phyloP scores from a whole-genome alignment of 2,888 invertebrate species.

The Idaea biselata region DNA sequence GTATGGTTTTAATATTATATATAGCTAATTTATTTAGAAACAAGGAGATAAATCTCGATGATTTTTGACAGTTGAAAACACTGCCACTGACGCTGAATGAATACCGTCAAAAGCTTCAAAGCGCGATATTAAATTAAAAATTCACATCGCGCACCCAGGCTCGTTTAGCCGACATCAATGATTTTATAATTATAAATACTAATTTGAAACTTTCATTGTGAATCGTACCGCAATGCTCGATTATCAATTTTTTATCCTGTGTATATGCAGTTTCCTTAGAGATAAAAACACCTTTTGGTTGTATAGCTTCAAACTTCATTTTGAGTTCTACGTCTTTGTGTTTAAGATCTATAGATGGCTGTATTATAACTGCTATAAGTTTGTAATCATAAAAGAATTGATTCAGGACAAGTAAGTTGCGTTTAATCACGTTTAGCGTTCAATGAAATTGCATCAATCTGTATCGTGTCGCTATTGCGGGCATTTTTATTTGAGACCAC shows the following conservation, averaged over 20 bases:
- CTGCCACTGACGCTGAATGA: constrained; percentile 22
- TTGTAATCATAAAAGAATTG: constrained; percentile 45
- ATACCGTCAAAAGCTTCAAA: constrained; percentile 22
- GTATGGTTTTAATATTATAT: background rate
- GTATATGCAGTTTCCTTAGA: constrained; percentile 58
- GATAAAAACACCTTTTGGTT: constrained; percentile 36
- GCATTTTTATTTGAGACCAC: constrained; percentile 69
- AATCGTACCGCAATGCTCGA: constrained; percentile 60
- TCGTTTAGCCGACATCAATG: constrained; percentile 67
- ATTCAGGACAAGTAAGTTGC: constrained; percentile 56
- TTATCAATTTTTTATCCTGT: constrained; percentile 63
- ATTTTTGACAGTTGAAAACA: background rate
- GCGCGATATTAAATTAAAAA: constrained; percentile 49
- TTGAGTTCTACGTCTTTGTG: constrained; percentile 40
- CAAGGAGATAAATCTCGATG: background rate
- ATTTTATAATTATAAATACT: constrained; percentile 72
- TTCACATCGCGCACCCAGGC: constrained; percentile 60
- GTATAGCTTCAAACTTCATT: constrained; percentile 33
- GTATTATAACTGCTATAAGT: constrained; percentile 32
- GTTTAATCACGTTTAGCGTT: constrained; percentile 75
- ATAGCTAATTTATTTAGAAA: background rate
- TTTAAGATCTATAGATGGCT: constrained; percentile 43
- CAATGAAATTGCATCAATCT: constrained; percentile 76
- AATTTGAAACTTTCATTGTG: constrained; percentile 75
- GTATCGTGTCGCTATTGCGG: constrained; percentile 69